Evolutionary conservation across 2,797 vertebrate genomes (phyloP).

Genomic region (Neomorphus geoffroyi): DNA sequence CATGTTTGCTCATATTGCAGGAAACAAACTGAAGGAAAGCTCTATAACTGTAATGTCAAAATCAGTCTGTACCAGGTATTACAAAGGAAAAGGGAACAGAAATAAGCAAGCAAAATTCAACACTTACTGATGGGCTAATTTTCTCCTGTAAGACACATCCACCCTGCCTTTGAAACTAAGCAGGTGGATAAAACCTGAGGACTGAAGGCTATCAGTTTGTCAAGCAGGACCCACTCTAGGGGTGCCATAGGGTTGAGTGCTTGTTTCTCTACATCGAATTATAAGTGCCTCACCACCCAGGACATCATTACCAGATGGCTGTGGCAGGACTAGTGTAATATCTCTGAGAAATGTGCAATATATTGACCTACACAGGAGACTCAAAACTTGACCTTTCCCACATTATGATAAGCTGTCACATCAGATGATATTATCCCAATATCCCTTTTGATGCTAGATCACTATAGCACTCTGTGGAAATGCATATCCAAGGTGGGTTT

Average conservation of each 20-base stretch:
- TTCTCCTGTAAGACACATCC: neutral
- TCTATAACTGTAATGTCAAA: neutral
- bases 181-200: neutral
- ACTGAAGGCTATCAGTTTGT: neutral
- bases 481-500: neutral
- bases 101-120: neutral
- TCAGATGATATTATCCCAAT: neutral
- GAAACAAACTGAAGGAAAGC: neutral
- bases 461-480: neutral
- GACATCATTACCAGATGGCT: neutral
- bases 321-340: neutral
- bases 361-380: neutral
- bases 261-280: neutral
- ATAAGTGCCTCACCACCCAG: neutral
- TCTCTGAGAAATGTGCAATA: neutral
- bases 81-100: neutral
- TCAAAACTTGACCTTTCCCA: neutral
- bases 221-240: neutral
- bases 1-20: too few species aligned
- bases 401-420: neutral
- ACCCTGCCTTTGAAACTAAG: neutral
- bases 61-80: neutral
- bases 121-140: neutral
- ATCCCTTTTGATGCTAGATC: neutral
- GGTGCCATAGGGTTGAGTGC: fast-evolving